phyloP scores from a whole-genome alignment of 1,140 invertebrate genomes.

The Meloidogyne exigua region DNA sequence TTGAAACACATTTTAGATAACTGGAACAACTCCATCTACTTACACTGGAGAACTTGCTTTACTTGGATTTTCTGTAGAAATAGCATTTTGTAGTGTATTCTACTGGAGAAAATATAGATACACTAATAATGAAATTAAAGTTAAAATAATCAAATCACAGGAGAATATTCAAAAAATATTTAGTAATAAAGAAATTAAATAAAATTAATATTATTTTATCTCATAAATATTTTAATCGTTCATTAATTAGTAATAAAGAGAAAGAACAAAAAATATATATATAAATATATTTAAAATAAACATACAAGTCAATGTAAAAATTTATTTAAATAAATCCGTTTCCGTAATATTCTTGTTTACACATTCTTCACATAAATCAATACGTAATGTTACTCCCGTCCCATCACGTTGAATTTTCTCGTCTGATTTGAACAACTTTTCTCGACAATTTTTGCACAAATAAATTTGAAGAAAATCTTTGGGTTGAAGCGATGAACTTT shows the following conservation, averaged over 20 bases:
- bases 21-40: background rate
- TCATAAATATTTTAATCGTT: too few relatives aligned
- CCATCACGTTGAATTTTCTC: constrained; percentile 15
- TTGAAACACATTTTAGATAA: background rate
- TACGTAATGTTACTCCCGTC: background rate
- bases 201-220: too few relatives aligned
- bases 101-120: background rate
- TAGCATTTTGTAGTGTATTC: background rate
- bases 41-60: constrained; percentile 6
- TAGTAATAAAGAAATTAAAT: too few relatives aligned
- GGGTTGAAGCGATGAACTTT: background rate
- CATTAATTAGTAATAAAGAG: too few relatives aligned
- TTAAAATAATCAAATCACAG: too few relatives aligned
- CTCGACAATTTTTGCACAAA: constrained; percentile 11
- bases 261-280: too few relatives aligned
- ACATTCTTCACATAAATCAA: constrained; percentile 9
- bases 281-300: too few relatives aligned
- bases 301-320: too few relatives aligned
- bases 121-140: too few relatives aligned
- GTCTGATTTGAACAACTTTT: background rate
- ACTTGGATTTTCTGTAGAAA: background rate
- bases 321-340: constrained; percentile 6
- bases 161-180: too few relatives aligned
- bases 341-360: background rate
- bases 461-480: constrained; percentile 1